Evolutionary conservation across 2,888 invertebrate species (phyloP), one percentile per base, ranked within the genome.

Genomic region (Spisula solida): DNA sequence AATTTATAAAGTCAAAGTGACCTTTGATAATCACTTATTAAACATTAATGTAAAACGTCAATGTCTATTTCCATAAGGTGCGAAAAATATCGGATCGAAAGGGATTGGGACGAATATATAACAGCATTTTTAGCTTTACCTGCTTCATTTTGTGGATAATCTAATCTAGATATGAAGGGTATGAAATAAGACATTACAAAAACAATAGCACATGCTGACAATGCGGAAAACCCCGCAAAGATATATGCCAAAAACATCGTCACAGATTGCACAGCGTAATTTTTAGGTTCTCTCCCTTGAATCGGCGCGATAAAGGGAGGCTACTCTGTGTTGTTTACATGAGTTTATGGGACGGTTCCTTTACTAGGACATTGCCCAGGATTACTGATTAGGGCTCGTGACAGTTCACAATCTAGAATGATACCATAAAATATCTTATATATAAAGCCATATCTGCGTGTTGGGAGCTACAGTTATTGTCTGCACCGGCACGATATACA

Each of bases 251-350:
- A 70, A 70, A 70, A 12, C 70, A 70, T 70, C n/a, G 18, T 56
- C 20, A 31, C 29, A n/a, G 12, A 47, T 47, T 47, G 12, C 12
- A 8, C 47, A 8, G 47, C 47, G 12, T 47, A 47, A 47, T 8
- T 8, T 5, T 47, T 47, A 5, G 31, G 70, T 70, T 70, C 1
- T 31, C 31, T 70, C 70, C 70, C 70, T 70, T 70, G 29, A 29
- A n/a, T 25, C 16, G 31, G 14, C 16, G 31, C 18, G 29, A 29
- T n/a, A 25, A 47, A 51, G 51, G 80, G 80, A 47, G 25, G 4
- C 25, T 47, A 80, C 80, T 80, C 80, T 80, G n/a, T 29, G 29
- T 75, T 79, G 79, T 41, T 79, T 79, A 79, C 79, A 79, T n/a
- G 18, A n/a, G n/a, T 51, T n/a, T n/a, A 29, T 47, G 56, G 56